Evolutionary conservation across 1,140 invertebrate genomes (phyloP).

Genomic region (Hypothenemus hampei): DNA sequence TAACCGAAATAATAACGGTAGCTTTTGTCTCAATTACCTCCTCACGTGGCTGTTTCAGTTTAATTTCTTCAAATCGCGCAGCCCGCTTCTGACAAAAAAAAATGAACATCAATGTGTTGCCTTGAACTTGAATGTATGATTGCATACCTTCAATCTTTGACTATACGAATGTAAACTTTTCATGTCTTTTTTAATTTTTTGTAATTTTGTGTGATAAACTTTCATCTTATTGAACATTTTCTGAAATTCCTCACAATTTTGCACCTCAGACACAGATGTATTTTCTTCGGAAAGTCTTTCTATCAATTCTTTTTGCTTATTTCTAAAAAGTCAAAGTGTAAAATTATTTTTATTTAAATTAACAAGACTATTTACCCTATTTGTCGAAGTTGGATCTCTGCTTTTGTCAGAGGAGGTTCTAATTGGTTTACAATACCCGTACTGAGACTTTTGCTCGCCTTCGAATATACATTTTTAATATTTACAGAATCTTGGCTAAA

Average conservation of each 20-base stretch:
- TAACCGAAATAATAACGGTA: constrained; percentile 4
- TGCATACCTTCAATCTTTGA: constrained; percentile 13
- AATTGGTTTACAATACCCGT: constrained; percentile 6
- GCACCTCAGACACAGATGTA: constrained; percentile 9
- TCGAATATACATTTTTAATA: background rate
- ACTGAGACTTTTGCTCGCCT: background rate
- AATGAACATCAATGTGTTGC: background rate
- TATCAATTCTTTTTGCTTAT: constrained; percentile 5
- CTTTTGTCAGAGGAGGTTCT: constrained; percentile 1
- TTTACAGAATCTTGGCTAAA: too few relatives aligned
- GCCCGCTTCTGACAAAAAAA: constrained; percentile 14
- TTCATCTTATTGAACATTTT: constrained; percentile 13
- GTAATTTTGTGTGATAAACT: constrained; percentile 7
- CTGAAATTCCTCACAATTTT: constrained; percentile 10
- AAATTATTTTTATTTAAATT: background rate
- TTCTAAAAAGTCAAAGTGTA: constrained; percentile 6
- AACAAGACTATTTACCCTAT: background rate
- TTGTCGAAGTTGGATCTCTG: background rate
- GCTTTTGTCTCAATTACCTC: constrained; percentile 9
- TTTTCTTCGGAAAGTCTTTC: constrained; percentile 4
- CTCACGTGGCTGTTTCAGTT: constrained; percentile 7
- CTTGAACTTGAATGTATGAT: background rate
- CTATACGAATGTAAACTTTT: constrained; percentile 4
- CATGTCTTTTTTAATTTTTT: constrained; percentile 11
- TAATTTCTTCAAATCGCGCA: constrained; percentile 5